These are phyloP conservation scores for Iguana delicatissima DNA, from an alignment of 2,797 vertebrate genomes.

Conservation along the genomic window DNA sequence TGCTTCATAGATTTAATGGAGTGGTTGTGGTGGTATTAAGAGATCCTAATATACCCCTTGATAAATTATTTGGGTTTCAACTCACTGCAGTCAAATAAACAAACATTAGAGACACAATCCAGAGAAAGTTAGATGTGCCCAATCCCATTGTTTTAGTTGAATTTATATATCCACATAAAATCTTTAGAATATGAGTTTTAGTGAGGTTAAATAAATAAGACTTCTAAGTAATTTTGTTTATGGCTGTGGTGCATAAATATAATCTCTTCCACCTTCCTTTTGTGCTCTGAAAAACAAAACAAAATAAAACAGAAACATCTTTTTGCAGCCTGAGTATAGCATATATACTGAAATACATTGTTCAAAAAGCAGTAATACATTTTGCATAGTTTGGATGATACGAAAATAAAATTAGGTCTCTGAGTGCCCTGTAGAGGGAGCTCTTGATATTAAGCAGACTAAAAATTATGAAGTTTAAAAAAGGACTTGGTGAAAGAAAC, in stretches of 20 bases:
- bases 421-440: conserved; percentile 73
- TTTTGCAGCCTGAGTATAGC: conserved; percentile 18
- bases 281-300: neutral
- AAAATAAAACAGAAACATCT: neutral
- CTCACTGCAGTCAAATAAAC: neutral
- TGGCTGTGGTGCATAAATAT: neutral
- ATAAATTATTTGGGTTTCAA: neutral
- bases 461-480: conserved; percentile 25
- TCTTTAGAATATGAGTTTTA: neutral
- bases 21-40: neutral
- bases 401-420: conserved; percentile 24
- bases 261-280: neutral
- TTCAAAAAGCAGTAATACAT: neutral
- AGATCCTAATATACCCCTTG: neutral
- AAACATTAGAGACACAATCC: neutral
- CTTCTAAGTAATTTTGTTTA: neutral
- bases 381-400: neutral
- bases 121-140: neutral
- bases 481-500: neutral
- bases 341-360: conserved; percentile 10
- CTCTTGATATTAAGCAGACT: conserved; percentile 72
- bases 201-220: neutral
- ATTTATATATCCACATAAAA: neutral
- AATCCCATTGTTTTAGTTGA: neutral
- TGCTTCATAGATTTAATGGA: neutral